Evolutionary conservation across 2,113 vertebrate genomes (phyloP).

Genomic region (Cryptoleucopteryx plumbea): DNA sequence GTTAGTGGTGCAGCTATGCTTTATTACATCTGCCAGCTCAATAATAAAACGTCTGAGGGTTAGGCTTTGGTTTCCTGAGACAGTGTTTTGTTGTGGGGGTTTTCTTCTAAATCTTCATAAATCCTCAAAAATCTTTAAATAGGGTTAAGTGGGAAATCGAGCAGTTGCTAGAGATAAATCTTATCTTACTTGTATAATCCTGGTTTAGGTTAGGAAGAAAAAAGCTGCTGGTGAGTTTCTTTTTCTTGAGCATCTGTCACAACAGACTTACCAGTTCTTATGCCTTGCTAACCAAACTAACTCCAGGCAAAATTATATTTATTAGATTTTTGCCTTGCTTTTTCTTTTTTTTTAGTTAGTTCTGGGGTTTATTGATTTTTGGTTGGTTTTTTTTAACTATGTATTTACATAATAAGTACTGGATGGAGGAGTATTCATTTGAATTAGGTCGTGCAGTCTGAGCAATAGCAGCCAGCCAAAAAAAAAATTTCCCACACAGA

Average conservation of each 20-base stretch:
- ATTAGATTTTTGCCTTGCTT: neutral
- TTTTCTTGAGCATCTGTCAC: conserved; percentile 4
- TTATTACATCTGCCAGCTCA: neutral
- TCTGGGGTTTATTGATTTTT: neutral
- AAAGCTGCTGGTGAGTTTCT: neutral
- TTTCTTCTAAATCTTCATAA: neutral
- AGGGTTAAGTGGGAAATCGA: neutral
- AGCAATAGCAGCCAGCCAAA: neutral
- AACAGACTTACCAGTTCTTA: neutral
- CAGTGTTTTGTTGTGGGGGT: neutral
- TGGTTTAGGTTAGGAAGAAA: neutral
- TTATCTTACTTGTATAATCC: conserved; percentile 3
- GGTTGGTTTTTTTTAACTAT: neutral
- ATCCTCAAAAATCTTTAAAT: conserved; percentile 30
- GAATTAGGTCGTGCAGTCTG: neutral
- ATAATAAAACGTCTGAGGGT: neutral
- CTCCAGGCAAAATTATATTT: neutral
- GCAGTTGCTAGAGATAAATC: neutral
- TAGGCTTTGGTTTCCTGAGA: neutral
- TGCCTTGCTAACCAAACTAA: neutral
- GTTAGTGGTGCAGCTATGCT: neutral
- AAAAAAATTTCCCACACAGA: neutral
- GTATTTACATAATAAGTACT: neutral
- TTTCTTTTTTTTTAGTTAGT: neutral
- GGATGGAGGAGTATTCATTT: neutral